Base-by-base conservation (phyloP, 92 coral and sea anemone species). In the Virgularia gustaviana region DNA sequence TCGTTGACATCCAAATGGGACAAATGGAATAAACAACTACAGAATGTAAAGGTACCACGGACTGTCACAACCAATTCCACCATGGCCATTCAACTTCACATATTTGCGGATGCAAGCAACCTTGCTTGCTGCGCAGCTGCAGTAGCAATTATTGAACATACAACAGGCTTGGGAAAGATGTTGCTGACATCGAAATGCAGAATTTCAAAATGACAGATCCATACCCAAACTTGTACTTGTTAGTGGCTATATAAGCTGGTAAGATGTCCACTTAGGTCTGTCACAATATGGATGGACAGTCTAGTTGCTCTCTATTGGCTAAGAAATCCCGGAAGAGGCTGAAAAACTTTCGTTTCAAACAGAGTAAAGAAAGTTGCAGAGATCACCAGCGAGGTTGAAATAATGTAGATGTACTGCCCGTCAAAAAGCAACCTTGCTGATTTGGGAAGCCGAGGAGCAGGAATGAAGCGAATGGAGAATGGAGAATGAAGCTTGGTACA, bases 251-350 rank as follows among this genome's bases (percentile, higher is more conserved):
- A 73, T 73, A 57, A 55, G 8, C 55, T 58, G 38, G 20, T 13
- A 5, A 8, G 31, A 9, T 73, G 78, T 65, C 78, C 78, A 31
- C 9, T 73, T 5, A 15, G 32, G 1, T 33, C 63, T 3, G 20
- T 37, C 9, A 79, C 73, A 22, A 23, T 79, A 6, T 72, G 79
- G 80, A 73, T 72, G 81, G 81, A 73, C 37, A 80, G 70, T n/a
- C 63, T 63, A 70, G 75, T 73, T 0, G 79, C 72, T 0, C 42
- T 59, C 2, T 37, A 67, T 28, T 77, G 82, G 82, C 36, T 77
- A 9, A 12, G 23, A 2, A 78, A 55, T 20, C 83, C 68, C 9
- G 58, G 39, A 2, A 73, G 61, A n/a, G n/a, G n/a, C n/a, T n/a
- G n/a, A n/a, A n/a, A n/a, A n/a, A n/a, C n/a, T n/a, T n/a, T n/a